phyloP scores from a whole-genome alignment of 2,888 invertebrate species.

The Oxyscelio sp. region DNA sequence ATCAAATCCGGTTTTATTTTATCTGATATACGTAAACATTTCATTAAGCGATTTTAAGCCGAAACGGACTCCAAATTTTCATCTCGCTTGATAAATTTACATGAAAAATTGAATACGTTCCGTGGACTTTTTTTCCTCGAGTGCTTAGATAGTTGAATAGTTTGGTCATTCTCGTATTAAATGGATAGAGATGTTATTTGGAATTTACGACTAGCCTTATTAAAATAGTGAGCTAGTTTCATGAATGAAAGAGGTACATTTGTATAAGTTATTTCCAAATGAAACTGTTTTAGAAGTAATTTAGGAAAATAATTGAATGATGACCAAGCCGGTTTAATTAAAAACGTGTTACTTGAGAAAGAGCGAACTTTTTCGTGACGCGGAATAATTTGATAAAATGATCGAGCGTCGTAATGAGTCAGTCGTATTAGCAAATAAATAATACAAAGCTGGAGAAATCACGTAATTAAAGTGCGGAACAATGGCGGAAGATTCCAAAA shows the following conservation, averaged over 20 bases:
- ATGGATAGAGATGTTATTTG: slow-evolving; percentile 15
- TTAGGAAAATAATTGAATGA: slow-evolving; percentile 6
- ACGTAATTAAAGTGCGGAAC: slow-evolving; percentile 31
- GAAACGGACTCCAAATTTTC: not conserved
- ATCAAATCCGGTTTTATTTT: too few species aligned
- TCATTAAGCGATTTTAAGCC: not conserved
- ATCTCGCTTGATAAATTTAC: not conserved
- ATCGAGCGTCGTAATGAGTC: not conserved
- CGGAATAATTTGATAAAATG: not conserved
- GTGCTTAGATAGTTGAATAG: slow-evolving; percentile 17
- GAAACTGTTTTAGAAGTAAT: not conserved
- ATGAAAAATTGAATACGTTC: not conserved
- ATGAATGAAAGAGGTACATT: slow-evolving; percentile 9
- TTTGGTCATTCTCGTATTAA: slow-evolving; percentile 33
- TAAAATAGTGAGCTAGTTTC: slow-evolving; percentile 13
- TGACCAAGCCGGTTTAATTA: slow-evolving; percentile 5
- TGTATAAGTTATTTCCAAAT: slow-evolving; percentile 18
- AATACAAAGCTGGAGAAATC: not conserved
- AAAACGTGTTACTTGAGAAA: not conserved
- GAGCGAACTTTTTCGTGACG: not conserved
- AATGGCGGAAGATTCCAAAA: slow-evolving; percentile 42
- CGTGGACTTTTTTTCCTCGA: slow-evolving; percentile 12
- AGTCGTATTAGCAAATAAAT: not conserved
- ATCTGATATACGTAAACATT: not conserved
- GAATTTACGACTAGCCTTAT: slow-evolving; percentile 27